These are phyloP conservation scores for Mormoops blainvillei DNA, from an alignment of 2,113 vertebrate species.

Conservation along the genomic window DNA sequence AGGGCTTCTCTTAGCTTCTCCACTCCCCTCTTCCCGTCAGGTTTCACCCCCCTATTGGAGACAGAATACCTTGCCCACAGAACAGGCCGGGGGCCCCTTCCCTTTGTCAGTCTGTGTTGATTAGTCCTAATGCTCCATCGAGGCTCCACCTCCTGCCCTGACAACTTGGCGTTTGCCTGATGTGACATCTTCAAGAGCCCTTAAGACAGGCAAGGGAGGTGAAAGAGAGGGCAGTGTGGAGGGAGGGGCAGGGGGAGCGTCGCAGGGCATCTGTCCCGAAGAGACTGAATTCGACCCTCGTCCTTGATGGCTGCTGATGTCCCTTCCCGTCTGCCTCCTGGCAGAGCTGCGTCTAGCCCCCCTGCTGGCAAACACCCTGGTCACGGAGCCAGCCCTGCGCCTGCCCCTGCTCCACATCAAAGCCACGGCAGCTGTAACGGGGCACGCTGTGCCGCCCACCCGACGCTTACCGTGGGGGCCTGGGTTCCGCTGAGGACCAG, in stretches of 20 bases:
- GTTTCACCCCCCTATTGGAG: not conserved
- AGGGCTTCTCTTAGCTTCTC: not conserved
- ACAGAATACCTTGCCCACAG: not conserved
- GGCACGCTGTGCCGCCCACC: accelerated
- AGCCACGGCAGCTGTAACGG: accelerated
- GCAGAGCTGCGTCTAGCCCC: not conserved
- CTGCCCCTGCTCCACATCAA: too few species aligned
- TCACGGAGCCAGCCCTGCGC: accelerated
- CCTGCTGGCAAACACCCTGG: not conserved
- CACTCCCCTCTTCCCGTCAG: not conserved
- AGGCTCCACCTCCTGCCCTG: not conserved
- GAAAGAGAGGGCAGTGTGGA: not conserved
- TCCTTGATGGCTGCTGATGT: not conserved
- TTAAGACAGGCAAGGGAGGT: not conserved
- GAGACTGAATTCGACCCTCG: not conserved
- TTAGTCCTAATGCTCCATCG: not conserved
- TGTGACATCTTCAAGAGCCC: not conserved
- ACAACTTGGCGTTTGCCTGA: not conserved
- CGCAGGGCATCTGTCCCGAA: accelerated
- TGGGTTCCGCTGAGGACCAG: not conserved
- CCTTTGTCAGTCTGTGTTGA: not conserved
- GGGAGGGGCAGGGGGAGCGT: accelerated
- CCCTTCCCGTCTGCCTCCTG: not conserved
- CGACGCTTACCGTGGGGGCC: accelerated
- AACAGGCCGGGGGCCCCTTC: not conserved